These are phyloP conservation scores for Heliconius himera DNA, from an alignment of 1,140 invertebrate species.

Conservation along the genomic window DNA sequence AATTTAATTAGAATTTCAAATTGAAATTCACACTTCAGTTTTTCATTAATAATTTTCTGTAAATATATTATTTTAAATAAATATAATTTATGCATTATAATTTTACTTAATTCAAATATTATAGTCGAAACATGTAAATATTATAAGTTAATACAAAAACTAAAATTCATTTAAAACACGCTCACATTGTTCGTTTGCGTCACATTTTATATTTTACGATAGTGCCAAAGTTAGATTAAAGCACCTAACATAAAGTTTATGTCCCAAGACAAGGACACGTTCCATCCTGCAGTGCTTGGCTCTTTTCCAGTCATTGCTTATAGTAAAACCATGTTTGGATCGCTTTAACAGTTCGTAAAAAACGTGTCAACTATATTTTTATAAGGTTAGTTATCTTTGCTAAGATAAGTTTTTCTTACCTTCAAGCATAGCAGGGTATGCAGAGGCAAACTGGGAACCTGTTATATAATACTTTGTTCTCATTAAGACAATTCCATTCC, in stretches of 20 bases:
- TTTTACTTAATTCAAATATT: too few relatives aligned
- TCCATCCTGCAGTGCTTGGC: slow-evolving; percentile 30
- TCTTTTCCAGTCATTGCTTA: slow-evolving; percentile 29
- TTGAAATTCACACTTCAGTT: too few relatives aligned
- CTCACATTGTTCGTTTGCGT: slow-evolving; percentile 4
- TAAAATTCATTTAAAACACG: background rate
- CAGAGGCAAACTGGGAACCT: too few relatives aligned
- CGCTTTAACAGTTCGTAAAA: slow-evolving; percentile 8
- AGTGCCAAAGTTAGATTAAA: slow-evolving; percentile 36
- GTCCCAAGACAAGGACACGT: slow-evolving; percentile 26
- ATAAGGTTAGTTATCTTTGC: background rate
- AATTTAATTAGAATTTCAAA: too few relatives aligned
- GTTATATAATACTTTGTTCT: too few relatives aligned
- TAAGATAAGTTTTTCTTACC: background rate
- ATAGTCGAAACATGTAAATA: background rate
- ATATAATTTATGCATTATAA: too few relatives aligned
- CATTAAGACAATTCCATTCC: too few relatives aligned
- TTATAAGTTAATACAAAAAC: background rate
- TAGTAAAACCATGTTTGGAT: slow-evolving; percentile 1
- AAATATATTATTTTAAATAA: too few relatives aligned
- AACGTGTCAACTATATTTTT: background rate
- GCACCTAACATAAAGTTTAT: slow-evolving; percentile 33
- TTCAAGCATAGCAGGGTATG: too few relatives aligned
- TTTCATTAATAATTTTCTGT: too few relatives aligned
- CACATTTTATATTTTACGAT: slow-evolving; percentile 39